phyloP scores from a whole-genome alignment of 2,113 vertebrate species.

The Rynchops niger region DNA sequence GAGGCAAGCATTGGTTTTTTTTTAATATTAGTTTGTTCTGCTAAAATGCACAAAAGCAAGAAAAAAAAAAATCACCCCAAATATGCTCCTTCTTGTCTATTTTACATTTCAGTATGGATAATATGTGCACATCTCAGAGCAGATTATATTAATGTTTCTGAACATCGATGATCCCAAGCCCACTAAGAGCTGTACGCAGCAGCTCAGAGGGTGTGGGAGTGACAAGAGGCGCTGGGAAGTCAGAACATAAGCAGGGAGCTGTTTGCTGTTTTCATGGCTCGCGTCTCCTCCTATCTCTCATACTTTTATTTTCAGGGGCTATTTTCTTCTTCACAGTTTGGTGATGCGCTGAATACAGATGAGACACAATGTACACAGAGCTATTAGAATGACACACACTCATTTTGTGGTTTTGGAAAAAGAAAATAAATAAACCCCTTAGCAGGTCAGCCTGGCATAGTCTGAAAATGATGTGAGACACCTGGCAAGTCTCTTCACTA shows the following conservation, averaged over 20 bases:
- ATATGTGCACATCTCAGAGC: not conserved
- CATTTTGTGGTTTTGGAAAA: not conserved
- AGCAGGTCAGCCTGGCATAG: not conserved
- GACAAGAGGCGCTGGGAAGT: not conserved
- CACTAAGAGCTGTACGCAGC: not conserved
- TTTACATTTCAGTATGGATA: not conserved
- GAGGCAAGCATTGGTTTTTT: not conserved
- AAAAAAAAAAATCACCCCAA: not conserved
- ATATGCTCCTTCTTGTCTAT: not conserved
- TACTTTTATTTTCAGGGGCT: slow-evolving; percentile 49
- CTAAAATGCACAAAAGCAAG: not conserved
- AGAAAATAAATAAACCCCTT: not conserved
- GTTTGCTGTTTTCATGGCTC: not conserved
- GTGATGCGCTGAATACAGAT: slow-evolving; percentile 42
- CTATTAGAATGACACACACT: not conserved
- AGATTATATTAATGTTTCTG: not conserved
- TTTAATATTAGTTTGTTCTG: not conserved
- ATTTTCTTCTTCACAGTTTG: slow-evolving; percentile 16
- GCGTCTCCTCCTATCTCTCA: not conserved
- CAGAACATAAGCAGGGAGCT: not conserved
- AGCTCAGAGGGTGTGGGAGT: not conserved
- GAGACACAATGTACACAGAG: not conserved
- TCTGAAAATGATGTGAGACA: not conserved
- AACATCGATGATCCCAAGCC: not conserved
- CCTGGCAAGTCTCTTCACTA: not conserved